phyloP scores from a whole-genome alignment of 2,797 vertebrate species.

The Schizopygopsis malacanthus region DNA sequence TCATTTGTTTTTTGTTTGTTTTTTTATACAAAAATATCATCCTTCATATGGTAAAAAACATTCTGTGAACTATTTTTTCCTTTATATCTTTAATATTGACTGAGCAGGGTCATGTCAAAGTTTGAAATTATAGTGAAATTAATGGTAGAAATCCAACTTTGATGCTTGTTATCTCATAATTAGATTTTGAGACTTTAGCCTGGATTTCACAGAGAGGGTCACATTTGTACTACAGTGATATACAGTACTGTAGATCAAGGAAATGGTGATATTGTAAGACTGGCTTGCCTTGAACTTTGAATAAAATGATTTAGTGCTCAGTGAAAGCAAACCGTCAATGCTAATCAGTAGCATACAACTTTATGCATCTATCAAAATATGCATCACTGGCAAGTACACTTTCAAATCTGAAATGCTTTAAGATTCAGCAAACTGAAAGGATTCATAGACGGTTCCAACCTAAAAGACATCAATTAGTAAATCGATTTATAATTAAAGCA shows the following conservation, averaged over 20 bases:
- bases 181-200: too few relatives aligned
- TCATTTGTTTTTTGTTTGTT: too few relatives aligned
- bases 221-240: neutral
- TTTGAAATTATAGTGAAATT: too few relatives aligned
- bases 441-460: constrained; percentile 71
- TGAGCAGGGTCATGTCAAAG: too few relatives aligned
- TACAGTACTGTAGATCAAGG: neutral
- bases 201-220: too few relatives aligned
- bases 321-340: neutral
- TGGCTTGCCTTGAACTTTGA: neutral
- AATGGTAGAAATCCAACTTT: too few relatives aligned
- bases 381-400: neutral
- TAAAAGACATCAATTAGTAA: constrained; percentile 78
- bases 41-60: too few relatives aligned
- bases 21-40: too few relatives aligned
- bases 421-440: constrained; percentile 41
- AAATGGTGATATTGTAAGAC: neutral
- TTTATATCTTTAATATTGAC: too few relatives aligned
- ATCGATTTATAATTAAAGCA: constrained; percentile 83
- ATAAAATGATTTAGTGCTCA: neutral
- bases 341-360: constrained; percentile 13
- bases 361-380: neutral
- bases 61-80: too few relatives aligned
- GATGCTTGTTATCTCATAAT: too few relatives aligned
- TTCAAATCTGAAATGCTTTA: constrained; percentile 4